Evolutionary conservation across 2,888 invertebrate genomes (phyloP), one percentile per base, ranked within the genome.

Genomic region (Melanophora roralis): DNA sequence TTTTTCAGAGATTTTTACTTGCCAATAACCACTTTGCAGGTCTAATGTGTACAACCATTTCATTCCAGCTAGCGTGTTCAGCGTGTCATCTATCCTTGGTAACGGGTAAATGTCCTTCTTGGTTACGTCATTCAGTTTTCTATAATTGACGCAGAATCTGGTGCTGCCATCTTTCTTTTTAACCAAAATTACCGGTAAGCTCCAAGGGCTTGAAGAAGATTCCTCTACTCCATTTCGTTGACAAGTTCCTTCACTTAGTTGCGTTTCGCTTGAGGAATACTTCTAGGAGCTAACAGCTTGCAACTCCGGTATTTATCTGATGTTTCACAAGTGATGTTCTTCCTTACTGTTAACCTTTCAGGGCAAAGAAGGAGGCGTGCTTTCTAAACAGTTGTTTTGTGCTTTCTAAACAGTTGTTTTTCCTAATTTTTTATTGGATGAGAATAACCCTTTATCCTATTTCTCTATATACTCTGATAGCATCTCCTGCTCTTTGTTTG

Each of bases 31-130:
- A 27, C 27, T 27, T 27, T 27, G 3, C 27, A 27, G 27, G 27
- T 27, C 27, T 38, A 76, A 47, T 51, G 45, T 76, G 4, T 62
- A 69, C 27, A 76, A 69, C 55, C 55, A 76, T 69, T 64, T 69
- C 19, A 49, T 32, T 27, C 64, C 64, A 11, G 43, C 23, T 43
- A 73, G 43, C 21, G 55, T 53, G 32, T 53, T 55, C 36, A 53
- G 34, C 9, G 64, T 73, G 40, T 73, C 68, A 38, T 75, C 75
- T 32, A 75, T 67, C 21, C 51, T 60, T 14, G 67, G 75, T 9
- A 68, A 14, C 19, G 60, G 67, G 32, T 75, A 68, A 32, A 38
- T 64, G n/a, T 62, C 34, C 9, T 51, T 51, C 12, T 57, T 57
- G 11, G 69, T 59, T n/a, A 51, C 51, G n/a, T 64, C 59, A 14